These are phyloP conservation scores for Clupea harengus DNA, from an alignment of 2,113 vertebrate genomes.

Conservation along the genomic window DNA sequence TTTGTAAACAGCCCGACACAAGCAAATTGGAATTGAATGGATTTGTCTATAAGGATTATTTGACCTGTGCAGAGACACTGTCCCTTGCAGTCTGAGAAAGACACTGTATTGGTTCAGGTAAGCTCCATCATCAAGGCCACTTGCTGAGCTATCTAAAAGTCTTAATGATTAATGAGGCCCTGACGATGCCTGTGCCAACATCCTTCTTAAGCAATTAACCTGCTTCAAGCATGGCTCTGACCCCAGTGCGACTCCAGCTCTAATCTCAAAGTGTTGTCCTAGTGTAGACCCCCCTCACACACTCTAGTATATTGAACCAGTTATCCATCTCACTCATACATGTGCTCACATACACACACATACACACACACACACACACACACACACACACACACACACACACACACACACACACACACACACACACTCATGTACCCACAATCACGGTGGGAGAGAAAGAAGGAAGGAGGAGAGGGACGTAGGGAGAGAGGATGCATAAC, in stretches of 20 bases:
- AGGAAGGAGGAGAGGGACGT: no score
- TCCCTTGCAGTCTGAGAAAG: neutral
- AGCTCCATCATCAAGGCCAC: neutral
- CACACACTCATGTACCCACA: neutral
- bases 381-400: neutral
- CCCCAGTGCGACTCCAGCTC: neutral
- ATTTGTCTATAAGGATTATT: conserved; percentile 3
- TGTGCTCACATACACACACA: neutral
- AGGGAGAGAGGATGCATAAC: no score
- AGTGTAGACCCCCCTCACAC: neutral
- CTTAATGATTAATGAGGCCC: neutral
- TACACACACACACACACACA: neutral
- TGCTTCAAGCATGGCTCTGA: conserved; percentile 12
- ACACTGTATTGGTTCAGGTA: neutral
- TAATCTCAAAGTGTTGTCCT: neutral
- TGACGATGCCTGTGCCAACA: conserved; percentile 2
- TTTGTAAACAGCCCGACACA: neutral
- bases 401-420: neutral
- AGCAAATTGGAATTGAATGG: conserved; percentile 14
- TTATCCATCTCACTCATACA: neutral
- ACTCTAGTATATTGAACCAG: neutral
- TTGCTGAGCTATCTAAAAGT: conserved; percentile 17
- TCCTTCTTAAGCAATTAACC: conserved; percentile 17
- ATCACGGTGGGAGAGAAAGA: no score
- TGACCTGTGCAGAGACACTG: neutral